Evolutionary conservation across 2,888 invertebrate species (phyloP), one percentile per base, ranked within the genome.

Genomic region (Alsophila aescularia): DNA sequence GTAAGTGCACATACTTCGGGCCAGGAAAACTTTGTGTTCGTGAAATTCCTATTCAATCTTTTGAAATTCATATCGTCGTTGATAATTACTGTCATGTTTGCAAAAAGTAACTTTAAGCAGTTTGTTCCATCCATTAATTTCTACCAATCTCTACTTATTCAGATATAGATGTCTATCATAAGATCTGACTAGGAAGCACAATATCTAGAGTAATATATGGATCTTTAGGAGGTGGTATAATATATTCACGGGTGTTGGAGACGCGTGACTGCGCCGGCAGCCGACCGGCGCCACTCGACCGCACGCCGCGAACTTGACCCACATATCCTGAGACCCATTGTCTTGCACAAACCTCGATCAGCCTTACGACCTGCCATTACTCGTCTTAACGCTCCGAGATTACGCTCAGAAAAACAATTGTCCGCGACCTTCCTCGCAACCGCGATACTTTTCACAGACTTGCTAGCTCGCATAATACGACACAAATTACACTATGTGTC

Each of bases 241-340:
- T n/a, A n/a, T n/a, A n/a, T 29, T 29, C 10, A 29, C 48, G 56
- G 58, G 52, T 50, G 55, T 43, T 59, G 58, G 58, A 67, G 68
- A 73, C 72, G 80, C 80, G 79, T 83, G 77, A 82, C 75, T 65
- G 66, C 60, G 67, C 66, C 52, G 35, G 16, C 56, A 43, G 16
- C 42, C 39, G 18, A 16, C 52, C 55, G 67, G 67, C 77, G 73
- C 70, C 75, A 71, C 66, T 77, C 69, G 70, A 75, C 66, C 73
- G 79, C 7, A 24, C 24, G 24, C 70, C 70, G 67, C 77, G 79
- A 87, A 89, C 90, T 90, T 90, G 90, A 89, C 90, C 88, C 72
- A 90, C 88, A 84, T 87, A 76, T 75, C 75, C 66, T 66, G 67
- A 78, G 79, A 81, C 72, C 84, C 73, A 90, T 90, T 90, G 90